Evolutionary conservation across 2,113 vertebrate genomes (phyloP).

Genomic region (Nycticebus coucang): DNA sequence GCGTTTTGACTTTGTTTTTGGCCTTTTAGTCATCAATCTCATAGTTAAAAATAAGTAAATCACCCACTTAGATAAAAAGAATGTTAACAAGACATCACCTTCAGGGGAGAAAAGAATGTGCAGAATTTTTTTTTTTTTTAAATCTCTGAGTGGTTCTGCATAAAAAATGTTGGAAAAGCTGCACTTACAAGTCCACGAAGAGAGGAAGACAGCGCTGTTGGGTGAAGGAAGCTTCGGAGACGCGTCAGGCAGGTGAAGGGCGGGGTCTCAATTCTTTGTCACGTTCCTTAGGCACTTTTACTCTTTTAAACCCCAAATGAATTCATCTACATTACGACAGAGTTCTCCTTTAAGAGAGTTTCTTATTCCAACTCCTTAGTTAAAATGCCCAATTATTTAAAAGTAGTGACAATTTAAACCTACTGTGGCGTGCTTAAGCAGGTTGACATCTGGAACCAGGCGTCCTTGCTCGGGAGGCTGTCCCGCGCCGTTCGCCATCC

Average conservation of each 20-base stretch:
- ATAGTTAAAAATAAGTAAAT: not conserved
- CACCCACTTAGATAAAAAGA: not conserved
- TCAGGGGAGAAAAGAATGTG: not conserved
- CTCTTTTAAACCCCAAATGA: not conserved
- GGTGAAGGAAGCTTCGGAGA: no score
- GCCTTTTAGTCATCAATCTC: not conserved
- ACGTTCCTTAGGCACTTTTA: not conserved
- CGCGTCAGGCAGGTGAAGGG: no score
- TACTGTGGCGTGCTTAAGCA: no score
- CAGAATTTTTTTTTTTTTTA: no score
- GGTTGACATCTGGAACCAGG: not conserved
- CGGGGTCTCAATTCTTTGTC: accelerated
- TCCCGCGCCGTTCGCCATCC: not conserved
- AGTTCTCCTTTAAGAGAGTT: not conserved
- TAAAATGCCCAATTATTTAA: not conserved
- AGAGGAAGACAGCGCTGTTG: no score
- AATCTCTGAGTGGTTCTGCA: not conserved
- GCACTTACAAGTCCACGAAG: no score
- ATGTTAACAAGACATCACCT: not conserved
- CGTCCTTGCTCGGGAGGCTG: accelerated
- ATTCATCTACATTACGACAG: accelerated
- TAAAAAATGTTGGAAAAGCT: no score
- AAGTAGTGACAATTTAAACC: not conserved
- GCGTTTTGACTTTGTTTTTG: not conserved
- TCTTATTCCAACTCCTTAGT: not conserved